Evolutionary conservation across 1,140 invertebrate species (phyloP), one percentile per base, ranked within the genome.

Genomic region (Holotrichia oblita): DNA sequence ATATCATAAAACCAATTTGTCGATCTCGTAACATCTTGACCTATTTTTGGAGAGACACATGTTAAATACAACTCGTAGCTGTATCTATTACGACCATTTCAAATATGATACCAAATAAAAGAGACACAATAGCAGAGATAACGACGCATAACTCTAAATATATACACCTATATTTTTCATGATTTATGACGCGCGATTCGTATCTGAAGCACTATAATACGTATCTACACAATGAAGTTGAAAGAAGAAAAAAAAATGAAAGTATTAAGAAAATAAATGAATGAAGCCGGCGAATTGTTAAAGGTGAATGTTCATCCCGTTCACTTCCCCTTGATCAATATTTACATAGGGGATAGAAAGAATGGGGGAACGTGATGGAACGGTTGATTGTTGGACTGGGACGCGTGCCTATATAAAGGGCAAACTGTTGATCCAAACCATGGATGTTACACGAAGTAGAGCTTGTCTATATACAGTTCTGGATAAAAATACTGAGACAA

Each of bases 341-440:
- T 69, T 69, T 69, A 69, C 61, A 14, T 69, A 69, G 61, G 61
- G 17, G 22, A 69, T 69, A 69, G 61, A 24, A 27, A 34, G 22
- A 14, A 14, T 22, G 12, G 10, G 22, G 3, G 61, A 69, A 69
- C 9, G 61, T 22, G 61, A 6, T 69, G 22, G 61, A 69, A 69
- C 22, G 61, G 8, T 22, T 69, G 61, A 69, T 69, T 69, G 20
- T 69, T 69, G 22, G 61, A 17, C 48, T n/a, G 48, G 17, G 22
- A 20, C 22, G 27, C 61, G 61, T 10, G 22, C 22, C 8, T 14
- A 14, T 27, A 22, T 27, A 69, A 69, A 69, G 61, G 61, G 22
- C 61, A 69, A 69, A 69, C 61, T 69, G 61, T 69, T 69, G 61
- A 69, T 69, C 61, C 61, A 20, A 27, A 17, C 48, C 14, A 55